Evolutionary conservation across 2,113 vertebrate species (phyloP), one percentile per base, ranked within the genome.

Genomic region (Chaetops frenatus): DNA sequence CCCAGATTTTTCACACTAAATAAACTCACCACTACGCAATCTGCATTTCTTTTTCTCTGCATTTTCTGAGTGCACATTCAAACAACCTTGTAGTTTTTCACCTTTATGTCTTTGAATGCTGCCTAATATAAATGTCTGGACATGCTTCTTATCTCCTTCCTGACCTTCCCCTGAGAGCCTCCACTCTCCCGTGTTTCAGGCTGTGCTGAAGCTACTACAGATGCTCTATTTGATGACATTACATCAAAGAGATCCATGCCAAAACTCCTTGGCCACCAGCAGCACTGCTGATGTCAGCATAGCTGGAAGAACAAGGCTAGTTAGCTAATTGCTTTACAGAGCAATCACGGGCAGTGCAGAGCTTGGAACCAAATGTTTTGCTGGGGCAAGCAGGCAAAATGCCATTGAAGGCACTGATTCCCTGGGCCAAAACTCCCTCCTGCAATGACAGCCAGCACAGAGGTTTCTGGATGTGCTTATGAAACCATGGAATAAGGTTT

Each of bases 301-400:
- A 23, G 76, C 90, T 88, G 91, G 45, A 71, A 84, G 92, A 92
- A 81, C 82, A 95, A 81, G 86, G 80, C 82, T 93, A 96, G 96
- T 96, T 97, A 96, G 92, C 92, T 96, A 95, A 96, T 96, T 94
- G 86, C 90, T 93, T 93, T 54, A 76, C 94, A 92, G 95, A 91
- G 90, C 38, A 70, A 51, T 56, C 93, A 90, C 18, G 27, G 72
- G 77, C 80, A 95, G 65, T 3, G 15, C 64, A 66, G 83, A 70
- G 36, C 47, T 40, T 22, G 36, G 47, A 95, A 90, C 96, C 94
- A 93, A 96, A 61, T 31, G 65, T 50, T 92, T 86, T 79, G 95
- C 82, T 84, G 80, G 92, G 74, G 40, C 73, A 78, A 38, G 82
- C 65, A 88, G 77, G 65, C 82, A 88, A 84, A 94, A 81, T 1